Base-by-base conservation (phyloP, 2,113 vertebrate species). In the Cololabis saira region DNA sequence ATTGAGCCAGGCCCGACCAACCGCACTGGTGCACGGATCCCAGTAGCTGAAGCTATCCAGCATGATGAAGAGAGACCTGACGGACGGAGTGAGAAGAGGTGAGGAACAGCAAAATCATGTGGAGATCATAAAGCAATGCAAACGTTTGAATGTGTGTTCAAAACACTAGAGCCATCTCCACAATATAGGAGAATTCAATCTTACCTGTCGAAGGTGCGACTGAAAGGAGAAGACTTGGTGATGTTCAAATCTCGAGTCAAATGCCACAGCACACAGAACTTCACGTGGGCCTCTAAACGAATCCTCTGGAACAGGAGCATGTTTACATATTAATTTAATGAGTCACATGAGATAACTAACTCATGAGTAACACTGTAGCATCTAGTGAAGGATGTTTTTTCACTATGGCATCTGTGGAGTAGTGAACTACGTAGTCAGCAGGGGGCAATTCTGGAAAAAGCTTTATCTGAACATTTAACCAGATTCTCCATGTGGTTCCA, bases 11-110 rank as follows among this genome's bases (percentile, higher is more conserved):
- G 96, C 97, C 81, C 97, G 95, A 58, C 96, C 96, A 67, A 98
- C 96, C 43, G 97, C 95, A 61, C 95, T 97, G 0, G 94, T 95
- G 27, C 95, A 97, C n/a, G 96, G 95, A 88, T 99, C 98, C 70
- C 96, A 94, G 72, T 95, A 98, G 81, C 95, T 97, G 62, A 99
- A 93, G 83, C 97, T 97, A 80, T 99, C 98, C 33, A 99, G 83
- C 98, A 99, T 99, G 85, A 99, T 98, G 90, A 98, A 98, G 2
- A 99, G 92, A 83, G 98, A 99, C 75, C 98, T 99, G 87, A 14
- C 74, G 30, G 30, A 45, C 6, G 48, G 30, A 21, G 22, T 0
- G 2, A 21, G 44, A 58, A 7, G 22, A 60, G 2, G 4, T 13
- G 10, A 37, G 18, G 3, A 64, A 11, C 17, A 15, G 9, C n/a